Evolutionary conservation across 2,888 invertebrate genomes (phyloP), one percentile per base, ranked within the genome.

Genomic region (Heliconius sara): DNA sequence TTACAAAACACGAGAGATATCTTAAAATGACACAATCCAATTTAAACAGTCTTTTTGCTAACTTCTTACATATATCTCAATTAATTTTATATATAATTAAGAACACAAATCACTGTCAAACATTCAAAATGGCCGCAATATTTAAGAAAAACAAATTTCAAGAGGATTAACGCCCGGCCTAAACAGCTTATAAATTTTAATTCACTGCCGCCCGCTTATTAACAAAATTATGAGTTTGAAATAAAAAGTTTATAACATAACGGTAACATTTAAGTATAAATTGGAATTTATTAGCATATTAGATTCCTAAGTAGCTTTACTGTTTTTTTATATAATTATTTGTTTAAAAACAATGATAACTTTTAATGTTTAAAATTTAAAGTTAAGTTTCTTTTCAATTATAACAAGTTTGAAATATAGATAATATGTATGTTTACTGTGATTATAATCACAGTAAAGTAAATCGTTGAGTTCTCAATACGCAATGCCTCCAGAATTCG

Each of bases 101-200:
- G 43, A 22, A 67, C 60, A 70, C 60, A 79, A 79, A 79, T 79
- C 67, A 68, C 27, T 70, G 67, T 60, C n/a, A 74, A 74, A 73
- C 39, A 22, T 66, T 63, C 39, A 63, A 67, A 80, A 74, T 67
- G 70, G 70, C 47, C 63, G 75, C 68, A 79, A 76, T 78, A 60
- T 77, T 76, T 72, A 81, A 80, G 78, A 79, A 76, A 80, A 83
- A 80, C 80, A 79, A 82, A 81, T 82, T 82, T 81, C 72, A 82
- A 79, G 73, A 79, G 79, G 80, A 80, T 82, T 82, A 80, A 74
- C 60, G 63, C 57, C 72, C 74, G 76, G 76, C 78, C 81, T 80
- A 76, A 47, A 43, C 76, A n/a, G 77, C 66, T 79, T 79, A 73
- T 77, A 71, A 79, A 77, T 79, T 77, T 76, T 80, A 80, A 80